Conservation (phyloP, 1,140 invertebrate genomes). For the Caenorhabditis latens region DNA sequence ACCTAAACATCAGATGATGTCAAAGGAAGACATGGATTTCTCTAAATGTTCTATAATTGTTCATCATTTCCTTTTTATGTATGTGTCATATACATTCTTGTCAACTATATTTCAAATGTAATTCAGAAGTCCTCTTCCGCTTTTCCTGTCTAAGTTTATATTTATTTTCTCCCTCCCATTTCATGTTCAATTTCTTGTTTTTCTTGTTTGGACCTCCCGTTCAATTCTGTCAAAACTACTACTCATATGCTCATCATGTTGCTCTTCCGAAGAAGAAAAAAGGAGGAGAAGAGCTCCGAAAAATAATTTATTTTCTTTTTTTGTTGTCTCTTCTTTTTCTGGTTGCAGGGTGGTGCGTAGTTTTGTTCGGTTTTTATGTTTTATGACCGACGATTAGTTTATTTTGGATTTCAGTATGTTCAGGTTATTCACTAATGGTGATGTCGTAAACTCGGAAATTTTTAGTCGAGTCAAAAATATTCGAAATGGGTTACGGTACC, state of each 20-base stretch:
- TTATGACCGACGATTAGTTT: conserved; percentile 8
- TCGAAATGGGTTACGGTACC: too few species aligned
- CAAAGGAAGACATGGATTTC: not conserved
- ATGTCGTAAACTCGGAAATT: not conserved
- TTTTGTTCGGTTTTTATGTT: conserved; percentile 23
- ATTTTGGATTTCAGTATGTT: not conserved
- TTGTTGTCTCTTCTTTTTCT: not conserved
- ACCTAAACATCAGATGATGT: not conserved
- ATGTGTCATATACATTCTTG: not conserved
- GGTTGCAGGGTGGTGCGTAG: not conserved
- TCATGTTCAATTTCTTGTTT: conserved; percentile 1
- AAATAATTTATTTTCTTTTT: conserved; percentile 48
- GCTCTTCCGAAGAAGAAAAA: conserved; percentile 20
- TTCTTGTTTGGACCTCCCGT: conserved; percentile 3
- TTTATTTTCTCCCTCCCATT: not conserved
- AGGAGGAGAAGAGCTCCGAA: conserved; percentile 23
- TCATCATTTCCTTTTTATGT: not conserved
- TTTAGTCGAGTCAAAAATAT: not conserved
- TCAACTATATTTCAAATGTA: not conserved
- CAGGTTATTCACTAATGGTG: not conserved
- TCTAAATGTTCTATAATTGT: not conserved
- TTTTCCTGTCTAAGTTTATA: conserved; percentile 10
- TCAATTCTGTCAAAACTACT: conserved; percentile 38
- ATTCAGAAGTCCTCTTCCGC: not conserved
- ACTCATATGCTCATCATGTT: conserved; percentile 49